Conservation (phyloP, 2,113 vertebrate genomes). For the Myocastor coypus region DNA sequence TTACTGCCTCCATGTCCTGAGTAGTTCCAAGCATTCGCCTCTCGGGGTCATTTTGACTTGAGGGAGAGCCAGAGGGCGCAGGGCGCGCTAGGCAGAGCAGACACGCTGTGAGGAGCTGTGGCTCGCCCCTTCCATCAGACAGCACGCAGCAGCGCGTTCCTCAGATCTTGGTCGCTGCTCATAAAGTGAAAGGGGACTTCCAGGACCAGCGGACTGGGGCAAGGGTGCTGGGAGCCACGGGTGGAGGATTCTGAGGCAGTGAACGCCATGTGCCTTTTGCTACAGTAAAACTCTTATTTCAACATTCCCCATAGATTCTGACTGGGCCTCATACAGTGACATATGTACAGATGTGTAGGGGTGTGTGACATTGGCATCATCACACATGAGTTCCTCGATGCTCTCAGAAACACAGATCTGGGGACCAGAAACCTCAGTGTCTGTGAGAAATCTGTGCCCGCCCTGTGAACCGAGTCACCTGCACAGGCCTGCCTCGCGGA, state of each 20-base stretch:
- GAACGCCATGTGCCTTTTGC: neutral
- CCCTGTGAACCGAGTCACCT: neutral
- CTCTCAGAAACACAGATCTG: neutral
- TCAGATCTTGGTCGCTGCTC: neutral
- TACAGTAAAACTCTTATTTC: neutral
- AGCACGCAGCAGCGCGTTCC: neutral
- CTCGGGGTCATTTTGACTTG: neutral
- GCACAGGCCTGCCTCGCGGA: neutral
- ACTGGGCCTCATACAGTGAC: neutral
- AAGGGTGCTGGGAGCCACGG: neutral
- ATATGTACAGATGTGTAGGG: fast-evolving
- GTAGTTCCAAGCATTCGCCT: neutral
- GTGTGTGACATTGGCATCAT: neutral
- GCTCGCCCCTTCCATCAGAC: neutral
- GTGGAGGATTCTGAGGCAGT: neutral
- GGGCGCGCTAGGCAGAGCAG: neutral
- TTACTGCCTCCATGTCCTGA: neutral
- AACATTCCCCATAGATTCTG: neutral
- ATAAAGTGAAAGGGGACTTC: neutral
- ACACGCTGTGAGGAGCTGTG: too few relatives aligned
- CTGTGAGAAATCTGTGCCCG: neutral
- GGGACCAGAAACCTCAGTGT: neutral
- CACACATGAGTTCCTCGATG: neutral
- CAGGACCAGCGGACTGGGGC: neutral
- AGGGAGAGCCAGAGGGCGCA: neutral